Base-by-base conservation (phyloP, 1,140 invertebrate genomes). In the Pseudachorutes palmiensis region DNA sequence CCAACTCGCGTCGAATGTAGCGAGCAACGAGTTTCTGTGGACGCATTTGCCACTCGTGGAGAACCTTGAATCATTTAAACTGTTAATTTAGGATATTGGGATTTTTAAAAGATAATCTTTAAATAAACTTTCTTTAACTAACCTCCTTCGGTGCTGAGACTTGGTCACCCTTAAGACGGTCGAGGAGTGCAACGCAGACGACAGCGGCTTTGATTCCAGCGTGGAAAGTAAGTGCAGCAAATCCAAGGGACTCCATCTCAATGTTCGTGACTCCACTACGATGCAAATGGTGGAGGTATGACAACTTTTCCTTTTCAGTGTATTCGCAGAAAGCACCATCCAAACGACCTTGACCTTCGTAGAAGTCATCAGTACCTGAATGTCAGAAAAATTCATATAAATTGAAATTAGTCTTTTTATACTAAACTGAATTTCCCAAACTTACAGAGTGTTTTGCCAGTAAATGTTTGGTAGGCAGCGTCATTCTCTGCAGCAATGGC, bases 261-360 rank as follows among this genome's bases (percentile, higher is more conserved):
- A 99, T 97, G 77, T 99, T 99, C 0, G 90, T 83, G 2, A 99
- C 88, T 1, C 91, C 92, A 26, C 85, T 78, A 24, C 88, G 83
- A 48, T 89, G 83, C 61, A 97, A 76, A 67, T 86, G 83, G 36
- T 86, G 82, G 63, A 98, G 79, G 75, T 93, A 98, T 19, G 87
- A 85, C 82, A 94, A 86, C 79, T 97, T 97, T 57, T 99, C 94
- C 0, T 82, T 79, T 77, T 92, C 64, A 1, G 83, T 87, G 79
- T 92, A 97, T 66, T 97, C 92, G 78, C 95, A 98, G 80, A 98
- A 97, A 2, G 94, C 94, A 1, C 97, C 97, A 78, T 99, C 96
- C 66, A 97, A 78, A 65, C 97, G 84, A 1, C 89, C 95, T 81
- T 97, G 93, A 9, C 59, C 94, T 86, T 99, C 96, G 79, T 98